Conservation (phyloP, 2,113 vertebrate genomes). For the Catharus minimus region DNA sequence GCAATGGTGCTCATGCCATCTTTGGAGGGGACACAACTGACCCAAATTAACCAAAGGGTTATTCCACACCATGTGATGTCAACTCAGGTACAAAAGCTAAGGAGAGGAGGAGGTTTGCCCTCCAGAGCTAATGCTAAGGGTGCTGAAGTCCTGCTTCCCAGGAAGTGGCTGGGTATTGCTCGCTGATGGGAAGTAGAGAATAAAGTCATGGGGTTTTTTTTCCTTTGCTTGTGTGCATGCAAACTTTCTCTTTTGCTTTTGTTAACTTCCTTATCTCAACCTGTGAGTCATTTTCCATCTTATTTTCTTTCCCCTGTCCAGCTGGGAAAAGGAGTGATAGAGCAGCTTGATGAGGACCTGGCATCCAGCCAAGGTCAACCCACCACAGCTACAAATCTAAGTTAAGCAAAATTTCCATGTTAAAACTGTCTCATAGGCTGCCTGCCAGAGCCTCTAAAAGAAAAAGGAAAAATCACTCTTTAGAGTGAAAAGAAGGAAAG, state of each 20-base stretch:
- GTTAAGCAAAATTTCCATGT: background rate
- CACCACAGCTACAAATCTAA: background rate
- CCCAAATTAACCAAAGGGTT: background rate
- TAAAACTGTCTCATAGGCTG: background rate
- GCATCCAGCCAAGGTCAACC: background rate
- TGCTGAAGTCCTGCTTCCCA: background rate
- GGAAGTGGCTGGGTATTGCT: background rate
- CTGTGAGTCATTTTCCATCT: background rate
- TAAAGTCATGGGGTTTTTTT: background rate
- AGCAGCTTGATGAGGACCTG: background rate
- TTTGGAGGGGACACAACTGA: background rate
- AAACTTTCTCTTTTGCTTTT: background rate
- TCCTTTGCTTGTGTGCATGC: background rate
- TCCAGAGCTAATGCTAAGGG: fast-evolving
- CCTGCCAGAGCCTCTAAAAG: background rate
- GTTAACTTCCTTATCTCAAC: background rate
- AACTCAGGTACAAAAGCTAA: background rate
- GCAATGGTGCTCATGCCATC: fast-evolving
- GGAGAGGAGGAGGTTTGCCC: background rate
- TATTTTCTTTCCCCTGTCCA: background rate
- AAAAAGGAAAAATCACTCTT: background rate
- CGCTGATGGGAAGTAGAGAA: background rate
- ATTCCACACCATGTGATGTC: too few species aligned
- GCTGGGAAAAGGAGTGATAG: background rate
- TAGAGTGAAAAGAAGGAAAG: background rate